Evolutionary conservation across 2,888 invertebrate genomes (phyloP).

Genomic region (Mesorhabditis belari): DNA sequence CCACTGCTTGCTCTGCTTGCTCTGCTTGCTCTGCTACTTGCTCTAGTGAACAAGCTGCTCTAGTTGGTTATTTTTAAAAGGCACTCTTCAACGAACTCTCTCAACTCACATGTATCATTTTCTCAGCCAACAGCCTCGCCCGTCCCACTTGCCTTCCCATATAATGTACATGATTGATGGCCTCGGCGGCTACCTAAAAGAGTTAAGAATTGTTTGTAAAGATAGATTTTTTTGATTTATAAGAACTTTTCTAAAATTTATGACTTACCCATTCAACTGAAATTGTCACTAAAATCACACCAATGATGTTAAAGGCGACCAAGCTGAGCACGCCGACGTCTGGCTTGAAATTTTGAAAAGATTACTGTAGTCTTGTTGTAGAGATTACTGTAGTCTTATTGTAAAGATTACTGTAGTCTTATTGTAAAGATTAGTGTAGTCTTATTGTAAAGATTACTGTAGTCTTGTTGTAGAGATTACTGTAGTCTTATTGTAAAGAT

Average conservation of each 20-base stretch:
- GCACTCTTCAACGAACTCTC: no score
- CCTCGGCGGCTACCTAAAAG: slow-evolving; percentile 28
- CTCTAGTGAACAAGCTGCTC: no score
- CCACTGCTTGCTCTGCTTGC: no score
- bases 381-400: no score
- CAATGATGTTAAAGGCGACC: slow-evolving; percentile 26
- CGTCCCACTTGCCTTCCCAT: slow-evolving; percentile 37
- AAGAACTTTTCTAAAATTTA: background rate
- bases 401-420: no score
- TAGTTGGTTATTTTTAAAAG: no score
- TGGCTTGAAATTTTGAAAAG: slow-evolving; percentile 16
- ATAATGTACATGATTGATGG: slow-evolving; percentile 34
- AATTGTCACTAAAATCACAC: slow-evolving; percentile 34
- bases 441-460: no score
- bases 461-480: no score
- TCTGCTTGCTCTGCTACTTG: no score
- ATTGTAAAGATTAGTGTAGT: no score
- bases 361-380: background rate
- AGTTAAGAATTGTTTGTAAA: background rate
- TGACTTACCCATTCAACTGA: slow-evolving; percentile 16
- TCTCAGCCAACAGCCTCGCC: slow-evolving; percentile 30
- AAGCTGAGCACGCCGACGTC: slow-evolving; percentile 29
- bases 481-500: no score
- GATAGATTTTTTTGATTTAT: background rate
- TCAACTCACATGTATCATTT: slow-evolving; percentile 24